Conservation (phyloP, 2,113 vertebrate genomes). For the Lates calcarifer region DNA sequence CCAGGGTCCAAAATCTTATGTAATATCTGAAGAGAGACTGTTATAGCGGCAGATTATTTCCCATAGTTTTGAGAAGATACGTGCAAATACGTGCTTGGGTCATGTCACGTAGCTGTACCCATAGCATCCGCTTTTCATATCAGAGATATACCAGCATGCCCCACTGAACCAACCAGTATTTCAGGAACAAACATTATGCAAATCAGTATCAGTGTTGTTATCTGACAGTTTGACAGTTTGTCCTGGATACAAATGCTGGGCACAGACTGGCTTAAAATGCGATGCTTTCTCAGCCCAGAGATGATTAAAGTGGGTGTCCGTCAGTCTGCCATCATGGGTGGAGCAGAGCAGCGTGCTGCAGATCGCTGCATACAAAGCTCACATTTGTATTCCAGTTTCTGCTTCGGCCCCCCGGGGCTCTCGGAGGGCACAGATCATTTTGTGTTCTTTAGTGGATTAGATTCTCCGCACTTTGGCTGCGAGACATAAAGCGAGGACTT, state of each 20-base stretch:
- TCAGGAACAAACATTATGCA: slow-evolving; percentile 15
- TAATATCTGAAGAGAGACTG: neutral
- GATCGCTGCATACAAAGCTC: slow-evolving; percentile 56
- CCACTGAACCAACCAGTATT: neutral
- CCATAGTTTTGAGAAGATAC: neutral
- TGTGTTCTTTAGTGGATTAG: slow-evolving; percentile 32
- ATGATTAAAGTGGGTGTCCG: slow-evolving; percentile 43
- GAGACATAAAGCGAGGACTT: slow-evolving; percentile 25
- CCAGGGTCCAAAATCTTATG: neutral
- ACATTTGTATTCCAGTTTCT: slow-evolving; percentile 58
- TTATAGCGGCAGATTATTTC: no score
- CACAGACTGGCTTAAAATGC: neutral
- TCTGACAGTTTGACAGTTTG: slow-evolving; percentile 25
- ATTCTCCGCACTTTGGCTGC: slow-evolving; percentile 36
- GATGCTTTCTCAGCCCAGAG: neutral
- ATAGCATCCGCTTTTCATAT: neutral
- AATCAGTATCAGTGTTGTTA: neutral
- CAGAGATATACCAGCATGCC: neutral
- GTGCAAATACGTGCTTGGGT: no score
- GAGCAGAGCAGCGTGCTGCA: slow-evolving; percentile 40
- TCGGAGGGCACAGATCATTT: slow-evolving; percentile 49
- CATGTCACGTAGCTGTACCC: no score
- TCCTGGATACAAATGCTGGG: neutral
- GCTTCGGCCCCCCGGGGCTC: slow-evolving; percentile 5
- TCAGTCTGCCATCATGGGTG: slow-evolving; percentile 25